Evolutionary conservation across 2,888 invertebrate genomes (phyloP).

Genomic region (Conomelus anceps): DNA sequence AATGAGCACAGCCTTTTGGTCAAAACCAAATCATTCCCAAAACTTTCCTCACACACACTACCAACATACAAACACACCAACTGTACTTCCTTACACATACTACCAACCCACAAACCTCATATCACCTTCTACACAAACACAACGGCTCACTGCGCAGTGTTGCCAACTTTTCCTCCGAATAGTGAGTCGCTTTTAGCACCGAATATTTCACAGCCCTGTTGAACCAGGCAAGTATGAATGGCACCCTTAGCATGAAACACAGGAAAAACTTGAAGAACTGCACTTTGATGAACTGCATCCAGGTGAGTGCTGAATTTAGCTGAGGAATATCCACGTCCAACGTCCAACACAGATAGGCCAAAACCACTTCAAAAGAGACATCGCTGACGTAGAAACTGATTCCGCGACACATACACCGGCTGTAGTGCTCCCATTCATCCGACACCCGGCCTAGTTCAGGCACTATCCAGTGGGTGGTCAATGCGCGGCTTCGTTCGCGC

Average conservation of each 20-base stretch:
- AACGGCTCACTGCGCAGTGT: not conserved
- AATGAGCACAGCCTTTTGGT: no score
- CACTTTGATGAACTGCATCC: constrained; percentile 18
- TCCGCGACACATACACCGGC: constrained; percentile 40
- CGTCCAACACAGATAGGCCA: constrained; percentile 39
- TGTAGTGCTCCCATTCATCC: constrained; percentile 44
- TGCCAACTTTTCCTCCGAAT: not conserved
- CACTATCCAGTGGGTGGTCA: constrained; percentile 39
- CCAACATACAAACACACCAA: not conserved
- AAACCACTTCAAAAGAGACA: constrained; percentile 35
- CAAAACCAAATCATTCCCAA: not conserved
- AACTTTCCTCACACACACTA: not conserved
- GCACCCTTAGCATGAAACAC: constrained; percentile 24
- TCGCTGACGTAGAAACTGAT: constrained; percentile 38
- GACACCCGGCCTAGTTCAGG: constrained; percentile 39
- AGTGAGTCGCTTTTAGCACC: not conserved
- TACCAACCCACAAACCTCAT: not conserved
- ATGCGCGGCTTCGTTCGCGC: constrained; percentile 36
- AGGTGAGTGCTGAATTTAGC: constrained; percentile 5
- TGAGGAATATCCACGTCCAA: constrained; percentile 33
- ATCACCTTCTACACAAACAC: not conserved
- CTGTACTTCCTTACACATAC: not conserved
- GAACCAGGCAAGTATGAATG: constrained; percentile 18
- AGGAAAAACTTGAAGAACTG: constrained; percentile 24
- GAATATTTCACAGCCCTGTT: constrained; percentile 16